These are phyloP conservation scores for Sceloporus undulatus DNA, from an alignment of 2,113 vertebrate species.

Conservation along the genomic window DNA sequence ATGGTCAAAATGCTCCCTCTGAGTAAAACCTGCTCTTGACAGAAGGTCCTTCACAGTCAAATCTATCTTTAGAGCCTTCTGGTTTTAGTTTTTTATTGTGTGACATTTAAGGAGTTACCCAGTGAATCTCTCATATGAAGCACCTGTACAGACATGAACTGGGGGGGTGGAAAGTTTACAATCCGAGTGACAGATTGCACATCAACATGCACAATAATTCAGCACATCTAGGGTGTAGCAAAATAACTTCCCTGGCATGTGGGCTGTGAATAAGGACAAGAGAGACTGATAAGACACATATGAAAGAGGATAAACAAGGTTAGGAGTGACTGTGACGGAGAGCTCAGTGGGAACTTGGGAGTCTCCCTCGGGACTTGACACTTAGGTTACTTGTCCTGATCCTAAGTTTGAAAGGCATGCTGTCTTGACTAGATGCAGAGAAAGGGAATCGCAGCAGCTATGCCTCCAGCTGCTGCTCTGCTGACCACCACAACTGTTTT, in stretches of 20 bases:
- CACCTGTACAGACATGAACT: neutral
- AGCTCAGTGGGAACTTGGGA: slow-evolving; percentile 63
- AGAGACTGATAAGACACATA: slow-evolving; percentile 49
- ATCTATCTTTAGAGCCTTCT: neutral
- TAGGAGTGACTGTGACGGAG: slow-evolving; percentile 63
- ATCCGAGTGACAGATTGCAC: slow-evolving; percentile 27
- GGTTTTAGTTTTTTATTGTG: neutral
- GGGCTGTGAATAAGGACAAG: slow-evolving; percentile 58
- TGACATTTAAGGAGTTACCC: neutral
- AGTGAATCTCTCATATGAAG: neutral
- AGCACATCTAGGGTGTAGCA: slow-evolving; percentile 43
- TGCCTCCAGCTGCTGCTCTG: slow-evolving; percentile 12
- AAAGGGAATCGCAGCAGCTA: slow-evolving; percentile 4
- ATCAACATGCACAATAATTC: slow-evolving; percentile 43
- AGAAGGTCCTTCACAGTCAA: slow-evolving; percentile 58
- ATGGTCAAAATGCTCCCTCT: slow-evolving; percentile 62
- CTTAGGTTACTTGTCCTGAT: slow-evolving; percentile 52
- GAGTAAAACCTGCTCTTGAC: slow-evolving; percentile 54
- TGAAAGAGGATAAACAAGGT: slow-evolving; percentile 64
- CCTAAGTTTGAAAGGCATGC: slow-evolving; percentile 42
- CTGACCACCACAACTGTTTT: neutral
- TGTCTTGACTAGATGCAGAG: fast-evolving
- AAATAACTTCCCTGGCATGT: slow-evolving; percentile 63
- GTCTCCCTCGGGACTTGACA: slow-evolving; percentile 47
- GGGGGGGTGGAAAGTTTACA: slow-evolving; percentile 22